phyloP scores from a whole-genome alignment of 37 sponge, comb jelly and placozoan species.

The Eunapius fragilis region DNA sequence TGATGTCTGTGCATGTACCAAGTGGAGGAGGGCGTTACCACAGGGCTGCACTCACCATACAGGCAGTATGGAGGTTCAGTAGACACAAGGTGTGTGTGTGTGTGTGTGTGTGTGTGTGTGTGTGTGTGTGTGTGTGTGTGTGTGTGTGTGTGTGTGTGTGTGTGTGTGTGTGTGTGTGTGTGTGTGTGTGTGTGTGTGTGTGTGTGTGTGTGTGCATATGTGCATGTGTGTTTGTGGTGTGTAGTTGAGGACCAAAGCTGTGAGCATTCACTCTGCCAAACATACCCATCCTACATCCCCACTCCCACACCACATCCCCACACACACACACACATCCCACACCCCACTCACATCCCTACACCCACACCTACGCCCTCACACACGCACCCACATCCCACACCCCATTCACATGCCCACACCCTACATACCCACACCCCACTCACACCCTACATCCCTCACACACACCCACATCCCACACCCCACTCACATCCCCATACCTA shows the following conservation, averaged over 20 bases:
- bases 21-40: slow-evolving; percentile 67
- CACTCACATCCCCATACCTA: background rate
- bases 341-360: too few species aligned
- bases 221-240: too few species aligned
- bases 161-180: background rate
- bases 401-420: background rate
- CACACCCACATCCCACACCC: background rate
- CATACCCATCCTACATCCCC: background rate
- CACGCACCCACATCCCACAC: background rate
- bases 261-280: background rate
- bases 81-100: slow-evolving; percentile 38
- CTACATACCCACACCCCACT: background rate
- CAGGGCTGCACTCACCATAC: slow-evolving; percentile 78
- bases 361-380: background rate
- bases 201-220: too few species aligned
- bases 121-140: slow-evolving; percentile 17
- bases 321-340: too few species aligned
- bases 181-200: background rate
- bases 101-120: background rate
- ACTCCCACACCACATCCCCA: too few species aligned
- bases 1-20: slow-evolving; percentile 39
- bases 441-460: background rate
- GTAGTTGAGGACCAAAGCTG: too few species aligned
- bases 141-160: slow-evolving; percentile 16
- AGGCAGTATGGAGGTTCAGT: slow-evolving; percentile 60